Evolutionary conservation across 1,140 invertebrate genomes (phyloP).

Genomic region (Rhynchophorus ferrugineus): DNA sequence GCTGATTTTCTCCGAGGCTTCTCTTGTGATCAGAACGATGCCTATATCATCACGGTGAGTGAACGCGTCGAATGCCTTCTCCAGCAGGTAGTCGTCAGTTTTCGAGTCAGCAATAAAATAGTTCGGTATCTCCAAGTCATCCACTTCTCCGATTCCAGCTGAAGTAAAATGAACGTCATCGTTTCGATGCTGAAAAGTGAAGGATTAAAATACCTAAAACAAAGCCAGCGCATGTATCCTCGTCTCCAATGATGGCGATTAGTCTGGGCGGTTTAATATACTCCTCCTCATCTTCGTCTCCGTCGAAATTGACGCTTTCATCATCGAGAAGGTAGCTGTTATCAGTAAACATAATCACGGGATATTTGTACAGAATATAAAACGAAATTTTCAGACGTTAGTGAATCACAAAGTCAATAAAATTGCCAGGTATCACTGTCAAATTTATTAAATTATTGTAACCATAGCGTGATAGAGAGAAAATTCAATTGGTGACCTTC

Average conservation of each 20-base stretch:
- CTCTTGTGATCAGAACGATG: constrained; percentile 19
- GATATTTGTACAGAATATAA: no score
- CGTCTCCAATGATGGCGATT: constrained; percentile 25
- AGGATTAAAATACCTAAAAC: constrained; percentile 11
- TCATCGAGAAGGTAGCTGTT: background rate
- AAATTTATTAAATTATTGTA: no score
- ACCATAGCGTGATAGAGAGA: no score
- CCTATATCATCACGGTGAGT: constrained; percentile 15
- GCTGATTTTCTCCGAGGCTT: constrained; percentile 17
- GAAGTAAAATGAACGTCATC: background rate
- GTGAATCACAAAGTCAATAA: no score
- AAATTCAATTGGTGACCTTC: no score
- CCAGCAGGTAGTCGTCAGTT: constrained; percentile 12
- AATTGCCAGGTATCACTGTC: no score
- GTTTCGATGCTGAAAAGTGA: background rate
- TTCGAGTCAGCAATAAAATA: constrained; percentile 13
- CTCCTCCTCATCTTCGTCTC: background rate
- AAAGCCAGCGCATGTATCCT: constrained; percentile 26
- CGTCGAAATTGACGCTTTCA: background rate
- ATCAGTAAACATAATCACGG: background rate
- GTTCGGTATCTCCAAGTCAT: constrained; percentile 12
- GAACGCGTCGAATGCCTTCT: constrained; percentile 11
- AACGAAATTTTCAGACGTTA: no score
- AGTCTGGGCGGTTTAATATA: constrained; percentile 12
- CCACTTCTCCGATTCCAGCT: constrained; percentile 21